phyloP scores from a whole-genome alignment of 2,113 vertebrate species.

The Puma concolor region DNA sequence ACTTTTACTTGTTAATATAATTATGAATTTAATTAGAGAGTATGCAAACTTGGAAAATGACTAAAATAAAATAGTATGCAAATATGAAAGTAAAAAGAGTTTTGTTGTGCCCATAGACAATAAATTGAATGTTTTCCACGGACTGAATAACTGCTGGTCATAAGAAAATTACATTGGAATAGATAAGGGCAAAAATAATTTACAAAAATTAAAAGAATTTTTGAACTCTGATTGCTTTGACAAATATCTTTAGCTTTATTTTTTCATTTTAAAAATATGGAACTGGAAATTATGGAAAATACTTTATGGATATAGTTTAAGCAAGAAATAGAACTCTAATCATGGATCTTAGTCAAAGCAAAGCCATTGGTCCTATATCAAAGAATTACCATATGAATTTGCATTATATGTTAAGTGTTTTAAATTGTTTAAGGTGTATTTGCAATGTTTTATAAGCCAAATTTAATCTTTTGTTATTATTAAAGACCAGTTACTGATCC shows the following conservation, averaged over 20 bases:
- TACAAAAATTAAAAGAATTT: neutral
- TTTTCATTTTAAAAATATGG: neutral
- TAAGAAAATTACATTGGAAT: neutral
- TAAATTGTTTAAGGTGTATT: neutral
- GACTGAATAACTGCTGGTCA: neutral
- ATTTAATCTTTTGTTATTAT: neutral
- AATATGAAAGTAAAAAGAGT: neutral
- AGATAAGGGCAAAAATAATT: neutral
- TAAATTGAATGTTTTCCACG: neutral
- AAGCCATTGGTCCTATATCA: neutral
- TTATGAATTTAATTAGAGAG: neutral
- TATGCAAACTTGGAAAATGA: neutral
- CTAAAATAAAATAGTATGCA: neutral
- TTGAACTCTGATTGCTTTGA: neutral
- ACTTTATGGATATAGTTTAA: neutral
- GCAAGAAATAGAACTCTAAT: neutral
- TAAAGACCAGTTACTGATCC: neutral
- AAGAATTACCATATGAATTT: neutral
- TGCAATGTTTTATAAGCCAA: neutral
- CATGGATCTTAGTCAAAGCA: neutral
- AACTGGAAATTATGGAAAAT: neutral
- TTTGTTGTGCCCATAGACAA: neutral
- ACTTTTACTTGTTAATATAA: neutral
- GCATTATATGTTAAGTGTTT: neutral
- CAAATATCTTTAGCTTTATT: neutral